phyloP scores from a whole-genome alignment of 2,888 invertebrate genomes.

The Nephrocerus scutellatus region DNA sequence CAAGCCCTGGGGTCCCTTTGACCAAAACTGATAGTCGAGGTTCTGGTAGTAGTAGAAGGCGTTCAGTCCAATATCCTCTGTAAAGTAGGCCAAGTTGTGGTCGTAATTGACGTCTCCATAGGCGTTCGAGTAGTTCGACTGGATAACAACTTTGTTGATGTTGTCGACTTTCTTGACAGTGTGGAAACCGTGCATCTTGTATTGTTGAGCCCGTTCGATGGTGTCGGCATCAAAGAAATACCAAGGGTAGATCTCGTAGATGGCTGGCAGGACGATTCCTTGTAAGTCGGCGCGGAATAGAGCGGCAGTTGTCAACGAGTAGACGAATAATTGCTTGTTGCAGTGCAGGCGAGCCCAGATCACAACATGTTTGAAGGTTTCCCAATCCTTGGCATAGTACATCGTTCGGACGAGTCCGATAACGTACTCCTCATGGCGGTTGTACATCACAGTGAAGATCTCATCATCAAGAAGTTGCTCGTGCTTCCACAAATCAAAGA shows the following conservation, averaged over 20 bases:
- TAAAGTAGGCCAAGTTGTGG: conserved; percentile 62
- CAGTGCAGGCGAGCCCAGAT: conserved; percentile 59
- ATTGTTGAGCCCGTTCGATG: conserved; percentile 47
- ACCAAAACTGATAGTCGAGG: conserved; percentile 64
- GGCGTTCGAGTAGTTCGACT: conserved; percentile 61
- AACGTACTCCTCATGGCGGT: conserved; percentile 50
- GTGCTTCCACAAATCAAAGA: conserved; percentile 52
- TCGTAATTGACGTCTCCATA: conserved; percentile 55
- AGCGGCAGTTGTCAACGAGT: conserved; percentile 55
- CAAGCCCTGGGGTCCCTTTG: conserved; percentile 49
- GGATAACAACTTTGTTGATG: conserved; percentile 55
- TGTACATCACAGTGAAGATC: conserved; percentile 35
- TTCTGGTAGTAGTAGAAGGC: conserved; percentile 62
- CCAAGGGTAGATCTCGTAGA: conserved; percentile 62
- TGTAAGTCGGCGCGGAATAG: conserved; percentile 54
- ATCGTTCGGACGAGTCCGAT: conserved; percentile 59
- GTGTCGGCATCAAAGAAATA: conserved; percentile 57
- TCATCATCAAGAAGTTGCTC: conserved; percentile 43
- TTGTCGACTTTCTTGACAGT: conserved; percentile 46
- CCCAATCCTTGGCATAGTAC: conserved; percentile 64
- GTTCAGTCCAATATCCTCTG: conserved; percentile 71
- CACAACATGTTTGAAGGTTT: conserved; percentile 65
- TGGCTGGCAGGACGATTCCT: conserved; percentile 56
- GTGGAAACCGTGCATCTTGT: conserved; percentile 56
- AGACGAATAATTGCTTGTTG: conserved; percentile 59